Conservation (phyloP, 2,888 invertebrate species). For the Pimpla rufipes region DNA sequence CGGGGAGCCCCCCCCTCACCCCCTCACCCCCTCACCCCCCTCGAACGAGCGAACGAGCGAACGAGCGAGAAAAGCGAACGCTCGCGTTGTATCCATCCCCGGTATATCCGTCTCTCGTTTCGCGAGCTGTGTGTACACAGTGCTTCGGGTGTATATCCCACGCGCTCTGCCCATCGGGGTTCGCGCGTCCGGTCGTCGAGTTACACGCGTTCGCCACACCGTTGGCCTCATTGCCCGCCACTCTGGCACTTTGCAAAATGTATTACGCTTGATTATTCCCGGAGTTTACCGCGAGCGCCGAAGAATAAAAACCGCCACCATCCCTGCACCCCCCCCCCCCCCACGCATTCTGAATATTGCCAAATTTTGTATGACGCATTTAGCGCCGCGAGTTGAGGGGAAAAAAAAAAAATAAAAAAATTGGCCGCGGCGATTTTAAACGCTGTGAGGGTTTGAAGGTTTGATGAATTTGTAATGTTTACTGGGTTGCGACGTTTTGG, state of each 20-base stretch:
- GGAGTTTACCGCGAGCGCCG: constrained; percentile 6
- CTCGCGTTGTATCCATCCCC: constrained; percentile 42
- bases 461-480: too few relatives aligned
- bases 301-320: neutral
- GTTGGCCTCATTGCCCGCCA: constrained; percentile 50
- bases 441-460: too few relatives aligned
- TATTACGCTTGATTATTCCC: constrained; percentile 41
- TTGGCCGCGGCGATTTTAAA: neutral
- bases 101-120: neutral
- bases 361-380: constrained; percentile 18
- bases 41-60: neutral
- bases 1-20: constrained; percentile 66
- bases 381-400: neutral
- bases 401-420: too few relatives aligned
- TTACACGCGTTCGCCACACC: constrained; percentile 57
- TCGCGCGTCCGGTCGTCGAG: constrained; percentile 51
- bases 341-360: neutral
- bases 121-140: constrained; percentile 28
- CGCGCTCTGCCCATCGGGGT: constrained; percentile 43
- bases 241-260: constrained; percentile 45
- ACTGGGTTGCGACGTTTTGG: too few relatives aligned
- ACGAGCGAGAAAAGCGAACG: neutral
- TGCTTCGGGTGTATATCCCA: constrained; percentile 37
- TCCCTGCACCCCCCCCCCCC: too few relatives aligned
- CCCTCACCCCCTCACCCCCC: neutral